Base-by-base conservation (phyloP, 2,113 vertebrate genomes). In the Festucalex cinctus region DNA sequence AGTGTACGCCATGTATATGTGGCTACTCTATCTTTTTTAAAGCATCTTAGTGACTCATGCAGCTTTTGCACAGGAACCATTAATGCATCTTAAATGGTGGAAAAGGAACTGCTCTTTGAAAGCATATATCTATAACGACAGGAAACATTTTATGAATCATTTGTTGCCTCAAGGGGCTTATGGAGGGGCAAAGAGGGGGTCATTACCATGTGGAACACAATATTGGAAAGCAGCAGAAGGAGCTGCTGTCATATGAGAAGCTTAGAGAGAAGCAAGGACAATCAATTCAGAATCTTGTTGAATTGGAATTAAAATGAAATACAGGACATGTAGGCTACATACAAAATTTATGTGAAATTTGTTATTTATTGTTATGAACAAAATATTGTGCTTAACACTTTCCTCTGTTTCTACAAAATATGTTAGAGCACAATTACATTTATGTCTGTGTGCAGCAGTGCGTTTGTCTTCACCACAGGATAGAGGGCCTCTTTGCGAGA, bases 71-170 rank as follows among this genome's bases (percentile, higher is more conserved):
- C 35, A 64, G 28, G 43, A 56, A 9, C 41, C 53, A 65, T 64
- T 77, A 80, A 76, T 76, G 77, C 72, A 63, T 69, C 64, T 72
- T 81, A 82, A 86, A 79, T 66, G 69, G 37, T 26, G 65, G 66
- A 84, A 78, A 86, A 85, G 74, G 71, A 83, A 83, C 83, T 77
- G 71, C 75, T 85, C 80, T 79, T 76, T 83, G 80, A 85, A 79
- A 80, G 69, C 73, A 69, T 70, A 4, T 32, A 70, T 77, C 76
- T 68, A 26, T 73, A 63, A 67, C 74, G 82, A 78, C 28, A 73
- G 70, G 80, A 80, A 71, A 72, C 75, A 73, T 73, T 76, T 79
- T 72, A 82, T 85, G 68, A 88, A 86, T 85, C 83, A 85, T 86
- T 83, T 79, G 79, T 74, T 5, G 19, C 73, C 77, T 74, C 66